These are phyloP conservation scores for Hydropsyche tenuis DNA, from an alignment of 1,140 invertebrate genomes.

Conservation along the genomic window DNA sequence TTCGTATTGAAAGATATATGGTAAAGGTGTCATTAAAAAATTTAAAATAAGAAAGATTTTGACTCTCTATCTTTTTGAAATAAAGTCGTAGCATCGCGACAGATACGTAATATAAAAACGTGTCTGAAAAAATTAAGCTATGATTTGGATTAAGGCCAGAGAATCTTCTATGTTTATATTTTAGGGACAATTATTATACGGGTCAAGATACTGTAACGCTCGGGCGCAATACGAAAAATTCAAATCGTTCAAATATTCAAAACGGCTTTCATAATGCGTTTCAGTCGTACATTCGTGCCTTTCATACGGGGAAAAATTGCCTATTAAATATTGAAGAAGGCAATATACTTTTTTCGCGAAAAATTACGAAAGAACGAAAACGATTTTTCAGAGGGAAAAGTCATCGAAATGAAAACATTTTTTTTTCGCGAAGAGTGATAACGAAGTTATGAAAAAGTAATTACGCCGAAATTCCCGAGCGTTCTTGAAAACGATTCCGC, in stretches of 20 bases:
- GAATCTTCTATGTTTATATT: neutral
- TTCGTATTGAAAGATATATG: neutral
- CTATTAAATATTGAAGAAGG: too few relatives aligned
- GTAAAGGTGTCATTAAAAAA: neutral
- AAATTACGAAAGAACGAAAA: neutral
- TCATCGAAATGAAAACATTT: neutral
- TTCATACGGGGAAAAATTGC: too few relatives aligned
- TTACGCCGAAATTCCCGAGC: neutral
- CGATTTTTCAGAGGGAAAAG: neutral
- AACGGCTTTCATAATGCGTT: too few relatives aligned
- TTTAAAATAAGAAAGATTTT: neutral
- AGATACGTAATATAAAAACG: too few relatives aligned
- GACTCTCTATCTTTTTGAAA: too few relatives aligned
- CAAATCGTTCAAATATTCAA: too few relatives aligned
- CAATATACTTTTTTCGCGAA: too few relatives aligned
- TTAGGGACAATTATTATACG: slow-evolving; percentile 2
- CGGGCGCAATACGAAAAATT: too few relatives aligned
- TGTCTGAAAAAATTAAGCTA: slow-evolving; percentile 1
- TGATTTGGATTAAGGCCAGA: slow-evolving; percentile 3
- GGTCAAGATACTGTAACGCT: neutral
- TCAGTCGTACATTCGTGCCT: too few relatives aligned
- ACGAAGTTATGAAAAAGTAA: slow-evolving; percentile 22
- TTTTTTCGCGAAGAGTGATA: slow-evolving; percentile 9
- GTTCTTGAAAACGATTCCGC: slow-evolving; percentile 7
- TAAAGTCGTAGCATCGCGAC: too few relatives aligned